A percentile compares a stretch with the other conserved stretches of the same genome.
Evolutionary conservation across 2,888 invertebrate species (phyloP).

Genomic region (Ochlodes sylvanus): DNA sequence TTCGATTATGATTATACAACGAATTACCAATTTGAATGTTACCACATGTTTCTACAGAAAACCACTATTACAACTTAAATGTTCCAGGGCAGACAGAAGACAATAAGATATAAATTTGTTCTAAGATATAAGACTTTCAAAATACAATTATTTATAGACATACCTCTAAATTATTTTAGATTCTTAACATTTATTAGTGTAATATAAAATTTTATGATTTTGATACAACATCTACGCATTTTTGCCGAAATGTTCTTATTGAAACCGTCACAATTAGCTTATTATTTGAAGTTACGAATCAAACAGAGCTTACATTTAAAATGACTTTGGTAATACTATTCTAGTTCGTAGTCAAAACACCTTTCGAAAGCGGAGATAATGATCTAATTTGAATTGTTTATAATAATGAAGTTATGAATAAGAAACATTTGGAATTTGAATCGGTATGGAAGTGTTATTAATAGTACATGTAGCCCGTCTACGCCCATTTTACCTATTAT

Average conservation of each 20-base stretch:
- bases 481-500: too few relatives aligned
- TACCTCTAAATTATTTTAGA: slow-evolving; percentile 24
- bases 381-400: too few relatives aligned
- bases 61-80: slow-evolving; percentile 20
- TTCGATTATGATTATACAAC: slow-evolving; percentile 6
- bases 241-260: slow-evolving; percentile 11
- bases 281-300: neutral
- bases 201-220: slow-evolving; percentile 30
- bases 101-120: slow-evolving; percentile 21
- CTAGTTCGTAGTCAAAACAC: neutral
- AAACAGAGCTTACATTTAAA: neutral
- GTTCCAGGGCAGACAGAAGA: slow-evolving; percentile 27
- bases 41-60: slow-evolving; percentile 24
- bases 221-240: slow-evolving; percentile 18
- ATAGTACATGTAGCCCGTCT: neutral
- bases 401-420: too few relatives aligned
- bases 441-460: neutral
- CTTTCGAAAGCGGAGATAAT: neutral
- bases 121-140: slow-evolving; percentile 34
- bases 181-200: slow-evolving; percentile 25
- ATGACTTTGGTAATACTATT: neutral
- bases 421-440: neutral
- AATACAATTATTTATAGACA: slow-evolving; percentile 32
- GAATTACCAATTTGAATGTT: slow-evolving; percentile 11
- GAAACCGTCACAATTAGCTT: neutral